Evolutionary conservation across 2,888 invertebrate genomes (phyloP), one percentile per base, ranked within the genome.

Genomic region (Spisula subtruncata): DNA sequence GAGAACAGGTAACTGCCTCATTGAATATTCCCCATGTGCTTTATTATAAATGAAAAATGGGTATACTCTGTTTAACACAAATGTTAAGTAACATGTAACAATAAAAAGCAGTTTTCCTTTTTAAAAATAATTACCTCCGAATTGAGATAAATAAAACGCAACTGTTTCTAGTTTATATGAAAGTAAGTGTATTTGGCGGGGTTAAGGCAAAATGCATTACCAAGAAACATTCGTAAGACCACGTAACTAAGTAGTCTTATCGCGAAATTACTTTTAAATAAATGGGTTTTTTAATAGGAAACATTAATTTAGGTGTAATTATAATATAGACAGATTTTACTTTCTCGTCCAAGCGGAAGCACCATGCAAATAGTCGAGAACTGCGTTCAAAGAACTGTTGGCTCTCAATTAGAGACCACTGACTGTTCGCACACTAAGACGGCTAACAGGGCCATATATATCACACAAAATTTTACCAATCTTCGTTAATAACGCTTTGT

Each of bases 21-120:
- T 66, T 66, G n/a, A 66, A 25, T 4, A 66, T 4, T 8, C 60
- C 66, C n/a, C 2, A 41, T 29, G 4, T 16, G 48, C 29, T 83
- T 66, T 66, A 75, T 32, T 51, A 25, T 29, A 75, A 85, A 85
- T 85, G 79, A 75, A 79, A 85, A 32, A 29, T 85, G 75, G 75
- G 75, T 79, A 79, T 51, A 85, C n/a, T n/a, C n/a, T n/a, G 85
- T 85, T 85, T 79, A 79, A 85, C 46, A 79, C 48, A 54, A 35
- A 85, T 85, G n/a, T 71, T 79, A 84, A 85, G 18, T 35, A 14
- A n/a, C n/a, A n/a, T n/a, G n/a, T n/a, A 32, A 25, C 29, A 66
- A 51, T 85, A 79, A 85, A 85, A 51, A 85, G 32, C 25, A 71
- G 29, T 56, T 56, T 60, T 81, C n/a, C 29, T 81, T 25, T 81